phyloP scores from a whole-genome alignment of 2,113 vertebrate species.

The Rattus rattus region DNA sequence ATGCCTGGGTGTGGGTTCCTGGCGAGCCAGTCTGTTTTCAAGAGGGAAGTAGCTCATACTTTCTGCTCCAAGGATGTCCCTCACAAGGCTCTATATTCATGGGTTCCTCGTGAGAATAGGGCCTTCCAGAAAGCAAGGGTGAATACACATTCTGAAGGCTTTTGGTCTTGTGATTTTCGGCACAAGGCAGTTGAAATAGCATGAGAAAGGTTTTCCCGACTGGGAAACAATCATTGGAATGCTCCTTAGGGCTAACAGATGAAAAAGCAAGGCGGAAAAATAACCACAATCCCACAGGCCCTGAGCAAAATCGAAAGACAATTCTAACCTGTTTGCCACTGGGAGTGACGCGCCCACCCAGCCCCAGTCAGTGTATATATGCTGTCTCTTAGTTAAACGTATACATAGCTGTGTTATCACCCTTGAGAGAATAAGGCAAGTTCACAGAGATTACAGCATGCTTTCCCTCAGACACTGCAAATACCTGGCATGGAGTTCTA shows the following conservation, averaged over 20 bases:
- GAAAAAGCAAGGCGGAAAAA: conserved; percentile 36
- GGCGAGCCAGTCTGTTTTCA: neutral
- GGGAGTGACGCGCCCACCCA: neutral
- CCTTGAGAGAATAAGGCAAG: neutral
- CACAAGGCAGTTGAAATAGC: neutral
- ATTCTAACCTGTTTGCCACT: neutral
- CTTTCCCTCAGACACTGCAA: too few species aligned
- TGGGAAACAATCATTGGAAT: conserved; percentile 1
- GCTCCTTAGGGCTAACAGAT: neutral
- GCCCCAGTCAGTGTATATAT: neutral
- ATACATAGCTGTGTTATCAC: neutral
- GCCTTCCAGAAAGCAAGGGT: neutral
- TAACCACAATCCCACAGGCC: neutral
- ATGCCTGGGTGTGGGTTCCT: conserved; percentile 18
- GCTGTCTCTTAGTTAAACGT: neutral
- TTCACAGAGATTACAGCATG: neutral
- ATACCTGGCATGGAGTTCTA: neutral
- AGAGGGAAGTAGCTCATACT: neutral
- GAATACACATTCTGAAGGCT: neutral
- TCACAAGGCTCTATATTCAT: neutral
- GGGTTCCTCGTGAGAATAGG: neutral
- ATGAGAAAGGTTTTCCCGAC: neutral
- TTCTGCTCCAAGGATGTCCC: neutral
- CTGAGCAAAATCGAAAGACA: conserved; percentile 5
- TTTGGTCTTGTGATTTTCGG: neutral